phyloP scores from a whole-genome alignment of 2,113 vertebrate species.

The Xenus cinereus region DNA sequence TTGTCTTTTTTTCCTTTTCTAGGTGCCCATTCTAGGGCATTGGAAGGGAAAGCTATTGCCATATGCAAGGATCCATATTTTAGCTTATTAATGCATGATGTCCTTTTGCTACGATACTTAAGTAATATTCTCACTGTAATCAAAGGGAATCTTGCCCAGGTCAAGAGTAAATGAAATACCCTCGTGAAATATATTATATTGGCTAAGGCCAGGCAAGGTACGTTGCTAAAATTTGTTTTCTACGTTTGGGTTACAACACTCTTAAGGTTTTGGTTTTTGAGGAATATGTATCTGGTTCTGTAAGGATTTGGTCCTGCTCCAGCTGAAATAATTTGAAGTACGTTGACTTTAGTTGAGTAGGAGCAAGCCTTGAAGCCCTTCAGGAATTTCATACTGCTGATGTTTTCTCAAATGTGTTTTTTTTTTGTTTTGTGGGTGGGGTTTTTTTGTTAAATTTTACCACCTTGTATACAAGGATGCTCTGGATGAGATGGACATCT shows the following conservation, averaged over 20 bases:
- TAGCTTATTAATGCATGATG: slow-evolving; percentile 33
- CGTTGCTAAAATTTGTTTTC: neutral
- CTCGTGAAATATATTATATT: neutral
- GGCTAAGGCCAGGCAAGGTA: neutral
- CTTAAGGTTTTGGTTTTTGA: slow-evolving; percentile 33
- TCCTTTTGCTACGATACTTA: neutral
- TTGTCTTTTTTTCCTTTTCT: neutral
- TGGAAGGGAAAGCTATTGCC: slow-evolving; percentile 1
- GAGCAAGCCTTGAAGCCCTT: slow-evolving; percentile 34
- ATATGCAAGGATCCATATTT: slow-evolving; percentile 14
- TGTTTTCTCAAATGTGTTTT: neutral
- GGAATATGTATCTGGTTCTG: neutral
- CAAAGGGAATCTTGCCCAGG: neutral
- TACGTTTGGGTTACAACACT: neutral
- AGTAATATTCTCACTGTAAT: neutral
- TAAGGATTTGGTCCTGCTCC: neutral
- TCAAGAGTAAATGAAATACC: neutral
- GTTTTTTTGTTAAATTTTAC: neutral
- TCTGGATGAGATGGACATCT: slow-evolving; percentile 30
- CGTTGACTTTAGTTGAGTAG: neutral
- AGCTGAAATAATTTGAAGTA: neutral
- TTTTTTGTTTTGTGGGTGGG: neutral
- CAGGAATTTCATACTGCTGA: slow-evolving; percentile 42
- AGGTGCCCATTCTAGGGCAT: slow-evolving; percentile 6
- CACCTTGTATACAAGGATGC: neutral